phyloP scores from a whole-genome alignment of 2,113 vertebrate species.

The Mesoclemmys tuberculata region DNA sequence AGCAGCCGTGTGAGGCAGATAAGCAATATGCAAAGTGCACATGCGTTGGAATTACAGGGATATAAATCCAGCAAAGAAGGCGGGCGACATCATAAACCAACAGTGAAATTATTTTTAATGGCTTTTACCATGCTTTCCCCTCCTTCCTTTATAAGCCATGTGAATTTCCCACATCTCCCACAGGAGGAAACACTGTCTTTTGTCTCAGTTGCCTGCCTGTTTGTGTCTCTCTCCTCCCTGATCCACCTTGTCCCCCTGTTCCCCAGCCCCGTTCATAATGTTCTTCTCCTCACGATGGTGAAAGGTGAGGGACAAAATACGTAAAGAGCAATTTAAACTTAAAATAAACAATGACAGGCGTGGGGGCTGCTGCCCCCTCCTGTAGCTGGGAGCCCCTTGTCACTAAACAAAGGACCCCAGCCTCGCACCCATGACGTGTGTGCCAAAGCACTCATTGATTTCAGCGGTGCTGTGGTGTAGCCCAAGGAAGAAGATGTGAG shows the following conservation, averaged over 20 bases:
- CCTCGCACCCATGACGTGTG: neutral
- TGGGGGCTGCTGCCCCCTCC: rapidly evolving
- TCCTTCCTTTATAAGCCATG: constrained; percentile 12
- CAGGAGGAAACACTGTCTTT: constrained; percentile 18
- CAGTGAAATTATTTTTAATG: neutral
- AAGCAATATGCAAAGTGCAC: neutral
- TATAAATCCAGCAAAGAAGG: rapidly evolving
- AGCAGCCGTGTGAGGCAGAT: rapidly evolving
- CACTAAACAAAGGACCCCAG: neutral
- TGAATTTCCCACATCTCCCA: constrained; percentile 2
- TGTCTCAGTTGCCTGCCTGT: neutral
- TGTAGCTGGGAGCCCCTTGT: too few relatives aligned
- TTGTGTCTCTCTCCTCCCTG: neutral
- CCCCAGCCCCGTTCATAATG: neutral
- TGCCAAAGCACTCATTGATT: neutral
- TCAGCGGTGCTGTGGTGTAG: neutral
- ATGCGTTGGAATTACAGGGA: neutral
- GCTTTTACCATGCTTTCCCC: neutral
- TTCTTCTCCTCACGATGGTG: rapidly evolving
- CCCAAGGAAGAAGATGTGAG: neutral
- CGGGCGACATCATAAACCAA: neutral
- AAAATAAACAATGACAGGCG: rapidly evolving
- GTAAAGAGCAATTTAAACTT: neutral
- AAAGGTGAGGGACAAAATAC: neutral
- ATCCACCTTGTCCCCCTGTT: neutral